These are phyloP conservation scores for Agriopis aurantiaria DNA, from an alignment of 2,888 invertebrate species.

Conservation along the genomic window DNA sequence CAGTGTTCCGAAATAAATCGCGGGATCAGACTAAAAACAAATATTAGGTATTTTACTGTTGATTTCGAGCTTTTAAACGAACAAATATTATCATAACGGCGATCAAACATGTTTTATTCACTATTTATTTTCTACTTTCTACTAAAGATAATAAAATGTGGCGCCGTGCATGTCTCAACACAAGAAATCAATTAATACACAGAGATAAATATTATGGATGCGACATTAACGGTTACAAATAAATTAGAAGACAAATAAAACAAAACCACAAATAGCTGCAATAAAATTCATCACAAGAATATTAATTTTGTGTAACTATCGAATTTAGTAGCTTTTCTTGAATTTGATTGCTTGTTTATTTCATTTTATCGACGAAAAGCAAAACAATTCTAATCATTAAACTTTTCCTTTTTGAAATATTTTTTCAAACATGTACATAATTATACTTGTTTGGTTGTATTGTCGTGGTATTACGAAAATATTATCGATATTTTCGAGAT, in stretches of 20 bases:
- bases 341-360: neutral
- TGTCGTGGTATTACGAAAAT: too few relatives aligned
- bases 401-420: too few relatives aligned
- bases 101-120: constrained; percentile 11
- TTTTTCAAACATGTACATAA: too few relatives aligned
- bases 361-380: too few relatives aligned
- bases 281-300: neutral
- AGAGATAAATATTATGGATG: constrained; percentile 3
- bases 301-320: neutral
- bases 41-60: neutral
- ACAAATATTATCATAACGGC: neutral
- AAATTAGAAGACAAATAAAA: constrained; percentile 7
- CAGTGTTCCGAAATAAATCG: too few relatives aligned
- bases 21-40: neutral
- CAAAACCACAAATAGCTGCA: neutral
- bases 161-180: constrained; percentile 9
- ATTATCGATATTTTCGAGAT: too few relatives aligned
- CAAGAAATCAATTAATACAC: constrained; percentile 8
- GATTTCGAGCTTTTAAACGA: neutral
- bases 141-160: constrained; percentile 3
- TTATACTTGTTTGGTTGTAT: too few relatives aligned
- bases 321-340: neutral
- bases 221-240: constrained; percentile 9
- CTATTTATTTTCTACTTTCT: constrained; percentile 9
- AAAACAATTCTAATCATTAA: too few relatives aligned